Conservation (phyloP, 2,113 vertebrate species). For the Erinaceus europaeus region DNA sequence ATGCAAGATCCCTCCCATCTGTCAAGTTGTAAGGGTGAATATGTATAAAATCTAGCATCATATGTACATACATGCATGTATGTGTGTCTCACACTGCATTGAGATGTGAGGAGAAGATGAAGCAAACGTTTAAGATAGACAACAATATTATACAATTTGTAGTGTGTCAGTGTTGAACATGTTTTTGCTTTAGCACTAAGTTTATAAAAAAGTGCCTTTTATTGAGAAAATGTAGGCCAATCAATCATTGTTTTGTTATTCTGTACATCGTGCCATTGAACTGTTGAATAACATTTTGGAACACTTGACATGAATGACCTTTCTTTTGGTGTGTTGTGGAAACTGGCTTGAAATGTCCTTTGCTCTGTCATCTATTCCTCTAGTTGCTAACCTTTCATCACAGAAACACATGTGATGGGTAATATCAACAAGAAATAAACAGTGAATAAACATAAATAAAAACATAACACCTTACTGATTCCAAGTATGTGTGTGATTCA, state of each 20-base stretch:
- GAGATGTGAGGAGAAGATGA: not conserved
- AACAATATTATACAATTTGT: slow-evolving; percentile 53
- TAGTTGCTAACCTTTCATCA: not conserved
- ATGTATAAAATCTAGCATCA: slow-evolving; percentile 79
- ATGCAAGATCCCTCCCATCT: slow-evolving; percentile 85
- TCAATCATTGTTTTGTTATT: not conserved
- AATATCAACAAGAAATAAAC: not conserved
- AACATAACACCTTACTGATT: not conserved
- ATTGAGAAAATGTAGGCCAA: not conserved
- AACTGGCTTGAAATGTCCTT: not conserved
- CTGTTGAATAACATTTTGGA: not conserved
- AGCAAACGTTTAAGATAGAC: not conserved
- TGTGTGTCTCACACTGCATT: not conserved
- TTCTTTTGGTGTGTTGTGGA: not conserved
- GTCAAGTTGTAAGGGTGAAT: slow-evolving; percentile 84
- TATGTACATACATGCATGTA: slow-evolving; percentile 45
- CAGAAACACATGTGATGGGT: not conserved
- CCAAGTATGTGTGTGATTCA: not conserved
- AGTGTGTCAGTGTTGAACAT: slow-evolving; percentile 57
- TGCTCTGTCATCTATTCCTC: not conserved
- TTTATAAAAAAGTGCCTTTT: slow-evolving; percentile 21
- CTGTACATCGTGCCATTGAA: not conserved
- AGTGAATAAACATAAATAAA: too few relatives aligned
- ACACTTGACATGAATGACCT: not conserved
- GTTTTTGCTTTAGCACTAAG: not conserved